A percentile compares a stretch with the other conserved stretches of the same genome.
phyloP scores from a whole-genome alignment of 2,113 vertebrate species.

The Nibea albiflora region DNA sequence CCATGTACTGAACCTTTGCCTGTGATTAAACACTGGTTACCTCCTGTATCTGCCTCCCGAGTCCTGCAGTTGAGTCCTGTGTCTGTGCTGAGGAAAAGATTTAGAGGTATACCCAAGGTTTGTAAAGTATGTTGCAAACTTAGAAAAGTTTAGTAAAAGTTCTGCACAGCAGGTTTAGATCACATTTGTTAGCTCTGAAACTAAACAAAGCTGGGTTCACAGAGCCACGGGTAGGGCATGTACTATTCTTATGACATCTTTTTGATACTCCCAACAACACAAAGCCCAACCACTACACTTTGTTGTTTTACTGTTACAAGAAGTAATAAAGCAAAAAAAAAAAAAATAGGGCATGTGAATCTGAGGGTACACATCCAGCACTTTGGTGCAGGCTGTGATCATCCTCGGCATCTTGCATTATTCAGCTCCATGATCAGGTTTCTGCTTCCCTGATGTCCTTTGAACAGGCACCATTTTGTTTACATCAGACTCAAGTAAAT shows the following conservation, averaged over 20 bases:
- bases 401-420: constrained; percentile 44
- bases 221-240: background rate
- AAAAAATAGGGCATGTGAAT: constrained; percentile 34
- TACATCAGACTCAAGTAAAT: constrained; percentile 49
- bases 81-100: too few relatives aligned
- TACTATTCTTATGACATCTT: constrained; percentile 12
- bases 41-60: too few relatives aligned
- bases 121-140: background rate
- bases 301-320: constrained; percentile 29
- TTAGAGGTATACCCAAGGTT: background rate
- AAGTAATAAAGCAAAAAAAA: constrained; percentile 22
- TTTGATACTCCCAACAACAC: constrained; percentile 18
- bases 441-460: constrained; percentile 34
- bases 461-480: constrained; percentile 59
- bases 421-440: constrained; percentile 41
- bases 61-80: too few relatives aligned
- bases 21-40: too few relatives aligned
- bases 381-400: constrained; percentile 37
- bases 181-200: constrained; percentile 1
- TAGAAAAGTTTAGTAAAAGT: too few relatives aligned
- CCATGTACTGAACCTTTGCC: too few relatives aligned
- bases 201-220: background rate
- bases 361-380: constrained; percentile 18
- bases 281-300: constrained; percentile 13
- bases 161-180: background rate